phyloP scores from a whole-genome alignment of 2,113 vertebrate genomes.

The Sturnus vulgaris region DNA sequence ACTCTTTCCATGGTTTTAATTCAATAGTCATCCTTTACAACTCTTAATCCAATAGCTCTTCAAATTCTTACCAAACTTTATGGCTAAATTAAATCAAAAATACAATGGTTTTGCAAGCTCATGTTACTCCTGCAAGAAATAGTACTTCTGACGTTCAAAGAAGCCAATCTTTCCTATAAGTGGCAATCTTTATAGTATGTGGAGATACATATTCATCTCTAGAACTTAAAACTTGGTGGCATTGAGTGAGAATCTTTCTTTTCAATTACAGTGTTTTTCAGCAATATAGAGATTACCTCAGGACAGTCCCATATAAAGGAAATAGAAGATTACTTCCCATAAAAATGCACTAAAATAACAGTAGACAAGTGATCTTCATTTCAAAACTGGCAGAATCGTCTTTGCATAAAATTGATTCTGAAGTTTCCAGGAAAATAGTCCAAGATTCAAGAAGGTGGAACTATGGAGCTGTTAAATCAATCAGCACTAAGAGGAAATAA shows the following conservation, averaged over 20 bases:
- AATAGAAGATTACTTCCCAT: not conserved
- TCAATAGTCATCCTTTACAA: not conserved
- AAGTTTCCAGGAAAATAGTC: not conserved
- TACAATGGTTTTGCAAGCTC: not conserved
- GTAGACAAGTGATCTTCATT: not conserved
- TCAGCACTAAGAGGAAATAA: not conserved
- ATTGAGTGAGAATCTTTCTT: not conserved
- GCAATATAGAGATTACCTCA: not conserved
- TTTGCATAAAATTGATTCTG: not conserved
- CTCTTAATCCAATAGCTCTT: not conserved
- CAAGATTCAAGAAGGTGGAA: not conserved
- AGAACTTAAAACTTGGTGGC: not conserved
- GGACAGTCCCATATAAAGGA: not conserved
- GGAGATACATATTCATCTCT: not conserved
- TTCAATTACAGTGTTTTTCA: not conserved
- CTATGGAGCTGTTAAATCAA: not conserved
- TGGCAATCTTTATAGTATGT: not conserved
- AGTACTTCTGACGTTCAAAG: not conserved
- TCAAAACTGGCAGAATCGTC: not conserved
- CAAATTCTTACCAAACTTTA: not conserved
- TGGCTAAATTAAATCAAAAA: not conserved
- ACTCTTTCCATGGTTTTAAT: not conserved
- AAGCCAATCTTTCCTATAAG: not conserved
- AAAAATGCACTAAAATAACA: not conserved
- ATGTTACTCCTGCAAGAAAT: not conserved